A percentile compares a stretch with the other conserved stretches of the same genome.
phyloP scores from a whole-genome alignment of 2,113 vertebrate genomes.

The Pao palembangensis region DNA sequence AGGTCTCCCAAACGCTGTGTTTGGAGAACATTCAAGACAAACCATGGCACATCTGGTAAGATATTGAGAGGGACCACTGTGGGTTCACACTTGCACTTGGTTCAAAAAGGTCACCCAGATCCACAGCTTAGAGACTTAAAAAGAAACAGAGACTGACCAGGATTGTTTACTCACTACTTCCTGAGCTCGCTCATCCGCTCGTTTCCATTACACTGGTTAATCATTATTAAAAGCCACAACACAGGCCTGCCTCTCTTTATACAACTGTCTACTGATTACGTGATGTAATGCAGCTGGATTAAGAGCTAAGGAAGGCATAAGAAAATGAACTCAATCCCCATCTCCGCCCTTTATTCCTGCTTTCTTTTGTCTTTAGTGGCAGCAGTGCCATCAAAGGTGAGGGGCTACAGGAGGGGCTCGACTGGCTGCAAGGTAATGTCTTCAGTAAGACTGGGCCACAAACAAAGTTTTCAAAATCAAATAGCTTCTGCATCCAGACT shows the following conservation, averaged over 20 bases:
- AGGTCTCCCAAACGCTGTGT: conserved; percentile 89
- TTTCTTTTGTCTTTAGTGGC: conserved; percentile 76
- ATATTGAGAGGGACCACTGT: neutral
- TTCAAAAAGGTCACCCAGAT: neutral
- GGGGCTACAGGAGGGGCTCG: conserved; percentile 92
- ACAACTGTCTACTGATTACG: conserved; percentile 47
- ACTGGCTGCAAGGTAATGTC: conserved; percentile 93
- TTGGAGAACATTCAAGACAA: conserved; percentile 98
- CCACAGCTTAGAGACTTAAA: conserved; percentile 29
- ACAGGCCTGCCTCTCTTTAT: conserved; percentile 1
- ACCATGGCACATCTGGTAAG: conserved; percentile 98
- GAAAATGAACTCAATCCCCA: conserved; percentile 44
- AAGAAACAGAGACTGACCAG: neutral
- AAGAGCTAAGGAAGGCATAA: conserved; percentile 39
- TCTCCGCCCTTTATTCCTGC: conserved; percentile 30
- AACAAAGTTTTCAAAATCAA: neutral
- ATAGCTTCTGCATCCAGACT: neutral
- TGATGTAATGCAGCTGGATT: conserved; percentile 56
- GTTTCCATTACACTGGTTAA: conserved; percentile 25
- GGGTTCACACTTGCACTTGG: no score
- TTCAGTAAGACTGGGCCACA: neutral
- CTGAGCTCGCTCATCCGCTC: neutral
- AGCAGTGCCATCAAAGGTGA: conserved; percentile 95
- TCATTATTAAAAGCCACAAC: conserved; percentile 10
- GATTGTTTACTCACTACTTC: conserved; percentile 2